Percentiles rank a stretch among this genome's conserved stretches.
phyloP scores from a whole-genome alignment of 2,113 vertebrate genomes.

The Cygnus buccinator region DNA sequence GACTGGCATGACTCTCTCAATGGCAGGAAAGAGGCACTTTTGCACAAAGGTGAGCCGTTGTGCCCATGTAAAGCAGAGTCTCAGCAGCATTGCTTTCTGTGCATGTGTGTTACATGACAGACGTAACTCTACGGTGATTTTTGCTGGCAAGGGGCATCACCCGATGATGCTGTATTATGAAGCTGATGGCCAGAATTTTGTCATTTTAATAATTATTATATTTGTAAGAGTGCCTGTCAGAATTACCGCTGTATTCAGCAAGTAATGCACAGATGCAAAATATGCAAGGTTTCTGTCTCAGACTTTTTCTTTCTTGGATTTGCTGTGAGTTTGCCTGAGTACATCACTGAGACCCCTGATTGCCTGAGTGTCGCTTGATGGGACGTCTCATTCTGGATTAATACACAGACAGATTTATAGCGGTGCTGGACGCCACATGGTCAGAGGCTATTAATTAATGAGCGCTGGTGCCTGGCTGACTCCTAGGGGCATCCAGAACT shows the following conservation, averaged over 20 bases:
- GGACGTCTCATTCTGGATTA: neutral
- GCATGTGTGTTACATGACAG: neutral
- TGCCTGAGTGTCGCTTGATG: neutral
- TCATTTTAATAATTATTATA: neutral
- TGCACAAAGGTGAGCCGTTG: neutral
- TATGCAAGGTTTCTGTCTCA: neutral
- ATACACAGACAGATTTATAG: neutral
- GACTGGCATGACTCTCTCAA: accelerated
- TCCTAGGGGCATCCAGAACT: neutral
- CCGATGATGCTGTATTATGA: neutral
- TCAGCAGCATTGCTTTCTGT: neutral
- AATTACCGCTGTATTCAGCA: neutral
- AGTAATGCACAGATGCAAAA: neutral
- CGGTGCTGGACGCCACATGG: neutral
- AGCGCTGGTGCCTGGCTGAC: neutral
- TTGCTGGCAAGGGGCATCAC: neutral
- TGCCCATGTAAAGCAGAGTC: neutral
- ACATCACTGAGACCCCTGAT: neutral
- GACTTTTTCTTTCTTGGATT: neutral
- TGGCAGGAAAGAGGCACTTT: neutral
- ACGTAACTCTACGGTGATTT: neutral
- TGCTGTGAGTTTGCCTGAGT: neutral
- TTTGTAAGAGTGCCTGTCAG: neutral
- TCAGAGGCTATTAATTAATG: neutral
- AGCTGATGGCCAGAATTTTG: neutral